A percentile compares a stretch with the other conserved stretches of the same genome.
Evolutionary conservation across 2,113 vertebrate genomes (phyloP).

Genomic region (Oreochromis aureus): DNA sequence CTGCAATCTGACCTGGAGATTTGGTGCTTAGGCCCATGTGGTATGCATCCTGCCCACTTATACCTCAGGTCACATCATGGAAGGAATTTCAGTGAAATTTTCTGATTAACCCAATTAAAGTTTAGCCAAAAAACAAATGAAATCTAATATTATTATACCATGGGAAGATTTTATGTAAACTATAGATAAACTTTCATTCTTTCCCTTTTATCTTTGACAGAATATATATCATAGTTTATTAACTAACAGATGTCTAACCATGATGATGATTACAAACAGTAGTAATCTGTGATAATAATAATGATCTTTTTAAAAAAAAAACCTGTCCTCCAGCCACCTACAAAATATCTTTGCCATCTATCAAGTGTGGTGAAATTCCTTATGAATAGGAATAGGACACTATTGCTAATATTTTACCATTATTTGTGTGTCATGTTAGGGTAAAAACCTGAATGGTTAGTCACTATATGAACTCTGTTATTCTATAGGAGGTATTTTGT

Average conservation of each 20-base stretch:
- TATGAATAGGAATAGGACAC: not conserved
- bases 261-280: not conserved
- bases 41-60: not conserved
- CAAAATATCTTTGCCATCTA: rapidly evolving
- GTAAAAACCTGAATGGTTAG: not conserved
- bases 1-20: not conserved
- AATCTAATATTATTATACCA: not conserved
- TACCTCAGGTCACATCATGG: not conserved
- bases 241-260: not conserved
- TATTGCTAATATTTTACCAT: not conserved
- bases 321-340: not conserved
- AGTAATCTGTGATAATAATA: not conserved
- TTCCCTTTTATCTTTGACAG: not conserved
- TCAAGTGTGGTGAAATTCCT: not conserved
- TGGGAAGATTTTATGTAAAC: not conserved
- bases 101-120: not conserved
- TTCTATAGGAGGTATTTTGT: not conserved
- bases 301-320: not conserved
- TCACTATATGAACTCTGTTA: not conserved
- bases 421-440: not conserved
- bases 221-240: not conserved
- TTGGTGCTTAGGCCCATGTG: not conserved
- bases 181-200: not conserved
- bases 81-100: not conserved
- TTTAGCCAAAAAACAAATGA: not conserved